Conservation (phyloP, 2,888 invertebrate species). For the Sabellastarte sp. region DNA sequence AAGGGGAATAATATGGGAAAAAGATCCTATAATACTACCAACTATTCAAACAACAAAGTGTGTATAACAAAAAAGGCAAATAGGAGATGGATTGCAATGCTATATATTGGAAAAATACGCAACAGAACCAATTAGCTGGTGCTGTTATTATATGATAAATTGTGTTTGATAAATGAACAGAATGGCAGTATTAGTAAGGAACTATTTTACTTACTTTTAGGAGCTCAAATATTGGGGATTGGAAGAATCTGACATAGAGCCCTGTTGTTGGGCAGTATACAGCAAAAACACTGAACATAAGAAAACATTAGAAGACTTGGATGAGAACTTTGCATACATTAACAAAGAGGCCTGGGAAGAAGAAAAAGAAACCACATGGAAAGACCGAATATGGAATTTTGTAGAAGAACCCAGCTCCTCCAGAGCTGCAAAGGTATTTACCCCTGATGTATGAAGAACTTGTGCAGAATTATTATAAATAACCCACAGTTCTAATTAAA, state of each 20-base stretch:
- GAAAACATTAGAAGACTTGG: conserved; percentile 51
- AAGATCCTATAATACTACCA: too few relatives aligned
- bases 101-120: too few relatives aligned
- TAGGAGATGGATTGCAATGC: too few relatives aligned
- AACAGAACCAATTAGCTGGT: too few relatives aligned
- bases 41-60: too few relatives aligned
- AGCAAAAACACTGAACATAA: conserved; percentile 54
- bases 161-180: too few relatives aligned
- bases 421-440: conserved; percentile 42
- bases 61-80: too few relatives aligned
- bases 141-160: too few relatives aligned
- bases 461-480: neutral
- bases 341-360: conserved; percentile 39
- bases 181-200: too few relatives aligned
- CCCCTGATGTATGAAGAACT: neutral
- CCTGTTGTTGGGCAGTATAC: conserved; percentile 57
- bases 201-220: too few relatives aligned
- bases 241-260: conserved; percentile 54
- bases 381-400: conserved; percentile 46
- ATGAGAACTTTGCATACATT: conserved; percentile 50
- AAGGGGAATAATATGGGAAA: too few relatives aligned
- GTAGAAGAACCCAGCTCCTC: conserved; percentile 52
- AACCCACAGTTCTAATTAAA: too few relatives aligned
- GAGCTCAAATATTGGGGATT: conserved; percentile 57
- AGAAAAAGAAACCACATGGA: conserved; percentile 36